Evolutionary conservation across 1,140 invertebrate species (phyloP).

Genomic region (Zaprionus nigranus): DNA sequence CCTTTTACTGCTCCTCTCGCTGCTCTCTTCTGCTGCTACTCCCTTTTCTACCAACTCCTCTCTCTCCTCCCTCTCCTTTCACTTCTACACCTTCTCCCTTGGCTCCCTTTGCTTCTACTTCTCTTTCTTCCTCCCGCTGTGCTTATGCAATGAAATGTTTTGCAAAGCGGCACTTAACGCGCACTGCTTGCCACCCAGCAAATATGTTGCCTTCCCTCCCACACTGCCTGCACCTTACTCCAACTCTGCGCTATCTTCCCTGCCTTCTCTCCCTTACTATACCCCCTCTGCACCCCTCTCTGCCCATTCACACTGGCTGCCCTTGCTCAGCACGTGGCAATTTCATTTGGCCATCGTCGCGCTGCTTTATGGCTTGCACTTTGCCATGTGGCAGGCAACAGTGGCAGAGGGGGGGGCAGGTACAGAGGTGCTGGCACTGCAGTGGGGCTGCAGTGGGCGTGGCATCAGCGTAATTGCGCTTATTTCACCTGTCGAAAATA

Average conservation of each 20-base stretch:
- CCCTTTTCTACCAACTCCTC: no score
- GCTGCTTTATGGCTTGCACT: conserved; percentile 53
- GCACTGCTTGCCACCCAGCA: conserved; percentile 68
- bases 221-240: background rate
- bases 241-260: no score
- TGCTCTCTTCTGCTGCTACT: no score
- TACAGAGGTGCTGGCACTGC: no score
- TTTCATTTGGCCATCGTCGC: conserved; percentile 59
- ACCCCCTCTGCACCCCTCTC: background rate
- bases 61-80: no score
- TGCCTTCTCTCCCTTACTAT: background rate
- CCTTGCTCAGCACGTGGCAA: conserved; percentile 42
- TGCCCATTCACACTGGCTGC: background rate
- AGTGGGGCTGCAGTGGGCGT: conserved; percentile 7
- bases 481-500: conserved; percentile 82
- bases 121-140: background rate
- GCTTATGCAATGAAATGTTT: conserved; percentile 73
- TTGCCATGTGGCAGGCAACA: conserved; percentile 47
- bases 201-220: conserved; percentile 52
- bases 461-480: conserved; percentile 77
- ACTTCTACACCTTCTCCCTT: background rate
- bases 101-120: background rate
- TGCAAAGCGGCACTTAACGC: conserved; percentile 80
- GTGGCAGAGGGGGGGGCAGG: background rate
- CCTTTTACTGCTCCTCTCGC: no score